Evolutionary conservation across 2,888 invertebrate species (phyloP).

Genomic region (Leptopilina syphax): DNA sequence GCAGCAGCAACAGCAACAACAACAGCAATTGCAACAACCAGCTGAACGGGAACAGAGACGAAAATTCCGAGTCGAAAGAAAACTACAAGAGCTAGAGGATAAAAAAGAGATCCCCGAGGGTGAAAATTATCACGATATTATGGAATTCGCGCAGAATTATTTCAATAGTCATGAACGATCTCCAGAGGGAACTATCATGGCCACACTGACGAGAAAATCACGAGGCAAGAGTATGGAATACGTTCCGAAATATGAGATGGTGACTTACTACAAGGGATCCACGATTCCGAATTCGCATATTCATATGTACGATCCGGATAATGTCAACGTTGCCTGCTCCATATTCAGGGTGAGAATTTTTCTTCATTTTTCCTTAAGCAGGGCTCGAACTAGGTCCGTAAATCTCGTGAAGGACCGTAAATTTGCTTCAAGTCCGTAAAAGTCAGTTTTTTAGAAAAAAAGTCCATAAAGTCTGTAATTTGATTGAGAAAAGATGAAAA

Average conservation of each 20-base stretch:
- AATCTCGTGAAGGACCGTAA: no score
- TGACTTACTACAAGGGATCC: conserved; percentile 91
- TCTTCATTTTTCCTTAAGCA: not conserved
- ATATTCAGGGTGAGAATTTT: conserved; percentile 88
- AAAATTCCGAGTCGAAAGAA: conserved; percentile 90
- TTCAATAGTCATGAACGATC: conserved; percentile 93
- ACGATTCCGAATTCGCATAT: conserved; percentile 95
- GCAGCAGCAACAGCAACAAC: conserved; percentile 45
- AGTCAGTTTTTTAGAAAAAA: no score
- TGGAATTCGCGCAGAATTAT: conserved; percentile 95
- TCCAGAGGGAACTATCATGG: conserved; percentile 92
- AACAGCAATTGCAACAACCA: conserved; percentile 71
- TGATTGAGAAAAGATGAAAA: no score
- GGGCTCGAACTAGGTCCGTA: no score
- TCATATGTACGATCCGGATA: conserved; percentile 96
- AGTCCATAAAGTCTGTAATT: no score
- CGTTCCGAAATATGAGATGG: conserved; percentile 95
- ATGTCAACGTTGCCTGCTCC: conserved; percentile 91
- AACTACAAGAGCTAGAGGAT: conserved; percentile 88
- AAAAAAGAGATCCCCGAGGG: conserved; percentile 73
- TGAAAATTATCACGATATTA: conserved; percentile 85
- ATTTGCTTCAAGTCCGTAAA: no score
- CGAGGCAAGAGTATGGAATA: conserved; percentile 85
- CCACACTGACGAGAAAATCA: conserved; percentile 88
- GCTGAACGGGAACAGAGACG: conserved; percentile 88